phyloP scores from a whole-genome alignment of 2,888 invertebrate genomes.

The Catocala nupta region DNA sequence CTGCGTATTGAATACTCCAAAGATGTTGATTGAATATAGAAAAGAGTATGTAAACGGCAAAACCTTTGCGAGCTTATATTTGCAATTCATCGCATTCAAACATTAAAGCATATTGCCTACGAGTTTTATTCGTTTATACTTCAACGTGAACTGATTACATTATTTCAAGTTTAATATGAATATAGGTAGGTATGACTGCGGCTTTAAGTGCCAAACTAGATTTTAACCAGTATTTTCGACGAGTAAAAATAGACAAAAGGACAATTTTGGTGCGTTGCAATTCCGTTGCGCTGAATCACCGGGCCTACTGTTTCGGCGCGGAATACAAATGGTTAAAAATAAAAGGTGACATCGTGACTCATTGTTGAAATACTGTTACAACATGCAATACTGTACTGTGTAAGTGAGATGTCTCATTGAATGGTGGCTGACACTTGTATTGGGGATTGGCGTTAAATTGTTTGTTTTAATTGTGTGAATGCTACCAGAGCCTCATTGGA shows the following conservation, averaged over 20 bases:
- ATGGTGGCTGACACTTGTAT: constrained; percentile 8
- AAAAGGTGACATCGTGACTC: constrained; percentile 68
- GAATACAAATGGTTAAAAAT: constrained; percentile 76
- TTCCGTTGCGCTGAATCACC: constrained; percentile 73
- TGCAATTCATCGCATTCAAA: no score
- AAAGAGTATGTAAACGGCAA: no score
- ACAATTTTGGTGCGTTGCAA: constrained; percentile 42
- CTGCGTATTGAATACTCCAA: no score
- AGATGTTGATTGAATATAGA: no score
- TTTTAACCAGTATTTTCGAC: constrained; percentile 2
- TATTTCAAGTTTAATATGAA: no score
- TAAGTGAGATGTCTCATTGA: constrained; percentile 6
- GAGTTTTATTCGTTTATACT: no score
- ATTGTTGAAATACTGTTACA: constrained; percentile 45
- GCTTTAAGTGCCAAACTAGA: background rate
- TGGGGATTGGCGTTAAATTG: background rate
- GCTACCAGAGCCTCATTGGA: background rate
- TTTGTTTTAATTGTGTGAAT: background rate
- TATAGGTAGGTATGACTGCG: background rate
- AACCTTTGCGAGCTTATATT: no score
- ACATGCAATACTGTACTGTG: constrained; percentile 17
- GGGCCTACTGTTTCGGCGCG: constrained; percentile 60
- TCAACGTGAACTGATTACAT: no score
- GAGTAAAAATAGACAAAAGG: constrained; percentile 39
- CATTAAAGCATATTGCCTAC: no score